A percentile compares a stretch with the other conserved stretches of the same genome.
Conservation (phyloP, 2,888 invertebrate species). For the Julus scandinavius region DNA sequence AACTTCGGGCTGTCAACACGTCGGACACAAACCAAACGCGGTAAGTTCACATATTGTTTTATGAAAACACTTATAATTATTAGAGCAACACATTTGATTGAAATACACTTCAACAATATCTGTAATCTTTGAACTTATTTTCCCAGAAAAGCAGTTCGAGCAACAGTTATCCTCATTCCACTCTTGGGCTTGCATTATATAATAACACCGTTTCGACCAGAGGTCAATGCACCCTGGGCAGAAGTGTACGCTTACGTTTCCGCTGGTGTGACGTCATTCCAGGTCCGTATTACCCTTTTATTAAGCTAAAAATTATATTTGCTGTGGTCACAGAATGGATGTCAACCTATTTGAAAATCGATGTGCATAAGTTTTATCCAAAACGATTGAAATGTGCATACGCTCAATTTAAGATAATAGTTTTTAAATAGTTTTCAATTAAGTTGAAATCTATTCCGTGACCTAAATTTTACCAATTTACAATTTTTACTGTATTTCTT, state of each 20-base stretch:
- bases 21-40: conserved; percentile 62
- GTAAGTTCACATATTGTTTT: conserved; percentile 56
- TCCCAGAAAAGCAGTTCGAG: conserved; percentile 75
- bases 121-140: not conserved
- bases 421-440: too few relatives aligned
- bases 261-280: conserved; percentile 87
- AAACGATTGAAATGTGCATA: too few relatives aligned
- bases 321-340: too few relatives aligned
- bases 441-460: not conserved
- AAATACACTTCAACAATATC: not conserved
- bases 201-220: conserved; percentile 85
- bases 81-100: not conserved
- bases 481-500: conserved; percentile 62
- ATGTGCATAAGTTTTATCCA: too few relatives aligned
- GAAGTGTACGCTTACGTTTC: conserved; percentile 82
- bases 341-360: too few relatives aligned
- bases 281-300: conserved; percentile 69
- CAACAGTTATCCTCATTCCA: conserved; percentile 89
- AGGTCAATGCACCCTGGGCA: conserved; percentile 67
- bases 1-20: conserved; percentile 74
- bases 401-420: too few relatives aligned
- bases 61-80: not conserved
- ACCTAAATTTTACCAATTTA: not conserved
- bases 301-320: too few relatives aligned
- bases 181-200: conserved; percentile 91